These are phyloP conservation scores for Chondrosia reniformis DNA, from an alignment of 37 sponge, comb jelly and placozoan genomes.

Conservation along the genomic window DNA sequence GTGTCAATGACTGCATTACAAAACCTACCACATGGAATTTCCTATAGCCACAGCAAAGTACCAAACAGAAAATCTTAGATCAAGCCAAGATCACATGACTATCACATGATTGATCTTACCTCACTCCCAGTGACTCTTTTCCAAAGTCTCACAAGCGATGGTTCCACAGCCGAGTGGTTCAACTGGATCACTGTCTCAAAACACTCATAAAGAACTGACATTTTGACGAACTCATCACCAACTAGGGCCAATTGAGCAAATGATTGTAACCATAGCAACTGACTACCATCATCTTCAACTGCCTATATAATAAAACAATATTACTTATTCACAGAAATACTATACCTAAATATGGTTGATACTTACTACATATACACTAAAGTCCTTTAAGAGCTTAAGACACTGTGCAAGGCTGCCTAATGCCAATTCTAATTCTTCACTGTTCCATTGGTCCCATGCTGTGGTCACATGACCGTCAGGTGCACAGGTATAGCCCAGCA, in stretches of 20 bases:
- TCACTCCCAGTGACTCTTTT: background rate
- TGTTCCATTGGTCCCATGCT: background rate
- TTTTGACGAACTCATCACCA: background rate
- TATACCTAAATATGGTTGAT: too few species aligned
- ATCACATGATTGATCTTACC: too few species aligned
- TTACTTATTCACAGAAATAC: too few species aligned
- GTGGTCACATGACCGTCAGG: too few species aligned
- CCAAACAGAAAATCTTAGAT: too few species aligned
- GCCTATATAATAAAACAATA: too few species aligned
- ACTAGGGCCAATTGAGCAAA: background rate
- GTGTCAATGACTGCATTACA: background rate
- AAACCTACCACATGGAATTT: background rate
- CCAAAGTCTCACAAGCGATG: background rate
- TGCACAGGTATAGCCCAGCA: background rate
- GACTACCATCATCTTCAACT: background rate
- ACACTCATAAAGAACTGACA: background rate
- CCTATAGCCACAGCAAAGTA: background rate
- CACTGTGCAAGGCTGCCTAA: background rate
- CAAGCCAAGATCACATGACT: too few species aligned
- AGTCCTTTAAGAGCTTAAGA: background rate
- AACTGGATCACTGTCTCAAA: background rate
- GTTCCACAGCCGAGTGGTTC: background rate
- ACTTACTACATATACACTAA: background rate
- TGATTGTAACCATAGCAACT: constrained; percentile 1
- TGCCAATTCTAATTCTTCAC: background rate